phyloP scores from a whole-genome alignment of 2,888 invertebrate species.

The Tetropium fuscum region DNA sequence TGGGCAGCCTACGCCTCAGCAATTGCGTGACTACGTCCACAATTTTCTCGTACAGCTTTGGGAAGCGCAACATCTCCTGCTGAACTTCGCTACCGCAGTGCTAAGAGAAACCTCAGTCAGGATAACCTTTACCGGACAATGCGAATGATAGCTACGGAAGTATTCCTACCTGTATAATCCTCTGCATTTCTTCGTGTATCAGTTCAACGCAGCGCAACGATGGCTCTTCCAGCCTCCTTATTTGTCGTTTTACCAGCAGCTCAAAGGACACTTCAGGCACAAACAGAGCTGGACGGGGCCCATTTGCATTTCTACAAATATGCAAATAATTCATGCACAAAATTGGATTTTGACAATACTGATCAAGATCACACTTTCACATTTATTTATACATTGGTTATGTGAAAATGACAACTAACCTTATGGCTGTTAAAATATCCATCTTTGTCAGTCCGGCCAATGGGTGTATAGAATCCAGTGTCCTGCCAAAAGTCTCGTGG shows the following conservation, averaged over 20 bases:
- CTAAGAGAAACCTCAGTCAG: constrained; percentile 65
- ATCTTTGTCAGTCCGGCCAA: constrained; percentile 85
- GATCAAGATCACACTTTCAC: too few relatives aligned
- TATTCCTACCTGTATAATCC: constrained; percentile 80
- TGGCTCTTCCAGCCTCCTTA: constrained; percentile 95
- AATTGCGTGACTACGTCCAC: constrained; percentile 98
- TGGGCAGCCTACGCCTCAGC: constrained; percentile 90
- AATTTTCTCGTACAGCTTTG: constrained; percentile 96
- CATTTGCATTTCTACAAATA: constrained; percentile 89
- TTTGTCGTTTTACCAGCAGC: constrained; percentile 96
- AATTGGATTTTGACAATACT: too few relatives aligned
- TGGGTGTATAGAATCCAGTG: constrained; percentile 95
- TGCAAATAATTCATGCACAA: too few relatives aligned
- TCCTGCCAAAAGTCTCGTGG: constrained; percentile 97
- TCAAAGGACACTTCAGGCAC: constrained; percentile 98
- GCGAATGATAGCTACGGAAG: neutral
- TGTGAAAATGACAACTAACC: constrained; percentile 51
- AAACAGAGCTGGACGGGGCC: constrained; percentile 90
- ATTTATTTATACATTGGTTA: neutral
- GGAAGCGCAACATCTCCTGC: constrained; percentile 98
- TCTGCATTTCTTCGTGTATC: constrained; percentile 99
- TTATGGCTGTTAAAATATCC: constrained; percentile 98
- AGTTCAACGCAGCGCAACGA: constrained; percentile 97
- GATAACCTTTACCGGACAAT: neutral
- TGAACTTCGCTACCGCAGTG: constrained; percentile 98